Base-by-base conservation (phyloP, 2,113 vertebrate genomes). In the Rallus limicola region DNA sequence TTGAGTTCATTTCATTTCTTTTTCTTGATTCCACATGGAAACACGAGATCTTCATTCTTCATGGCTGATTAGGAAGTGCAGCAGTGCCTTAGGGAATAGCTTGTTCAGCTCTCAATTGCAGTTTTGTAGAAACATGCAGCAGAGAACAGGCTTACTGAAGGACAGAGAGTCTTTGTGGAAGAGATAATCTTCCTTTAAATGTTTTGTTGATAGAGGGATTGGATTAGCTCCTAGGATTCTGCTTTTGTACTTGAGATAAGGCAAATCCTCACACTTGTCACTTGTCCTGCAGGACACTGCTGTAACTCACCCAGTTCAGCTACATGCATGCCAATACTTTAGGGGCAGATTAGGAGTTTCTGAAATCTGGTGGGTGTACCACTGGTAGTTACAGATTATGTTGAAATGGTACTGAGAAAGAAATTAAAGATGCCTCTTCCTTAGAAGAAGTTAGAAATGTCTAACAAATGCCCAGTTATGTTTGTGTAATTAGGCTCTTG, bases 121-220 rank as follows among this genome's bases (percentile, higher is more conserved):
- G 65, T 59, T 82, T 81, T 59, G n/a, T 63, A 44, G n/a, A 29
- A 93, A 77, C 40, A 76, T 7, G 17, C 34, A 70, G 17, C 60
- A 60, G 56, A 70, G 75, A 75, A 60, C 56, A 81, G 59, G 60
- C 19, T 60, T 69, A 11, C 24, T 94, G 59, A 95, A 96, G 94
- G 93, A 88, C 88, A 70, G 25, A 0, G 3, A 86, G 92, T 74
- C 90, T 93, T 94, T 95, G 71, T 48, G 65, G 59, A 34, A 83
- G 85, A 92, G 85, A 88, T 97, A 90, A 97, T 96, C 94, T 92
- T 88, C 59, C 33, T 90, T 92, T 75, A 86, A 83, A 56, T 53
- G 9, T 55, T 38, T 28, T 85, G 52, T 85, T 60, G 46, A 53
- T 20, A 68, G 69, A 86, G 21, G 79, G 90, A 83, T 96, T 1